Evolutionary conservation across 37 sponge, comb jelly and placozoan genomes (phyloP).

Genomic region (Lycopodina hypogea): DNA sequence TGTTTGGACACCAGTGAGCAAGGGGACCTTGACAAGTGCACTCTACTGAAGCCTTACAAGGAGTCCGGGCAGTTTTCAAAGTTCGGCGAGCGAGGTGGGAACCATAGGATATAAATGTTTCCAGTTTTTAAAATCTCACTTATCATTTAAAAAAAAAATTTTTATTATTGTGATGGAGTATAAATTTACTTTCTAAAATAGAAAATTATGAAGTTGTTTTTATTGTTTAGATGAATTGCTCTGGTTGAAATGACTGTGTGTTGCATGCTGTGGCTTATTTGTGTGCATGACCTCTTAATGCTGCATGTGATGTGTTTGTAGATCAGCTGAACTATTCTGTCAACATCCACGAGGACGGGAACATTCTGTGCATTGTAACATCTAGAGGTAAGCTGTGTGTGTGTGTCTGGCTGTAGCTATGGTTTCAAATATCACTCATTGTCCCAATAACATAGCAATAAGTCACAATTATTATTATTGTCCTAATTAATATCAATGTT

Average conservation of each 20-base stretch:
- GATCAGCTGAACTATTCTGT: conserved; percentile 78
- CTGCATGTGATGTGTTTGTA: conserved; percentile 6
- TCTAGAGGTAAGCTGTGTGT: conserved; percentile 53
- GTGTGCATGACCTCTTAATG: too few species aligned
- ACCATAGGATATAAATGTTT: not conserved
- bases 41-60: conserved; percentile 59
- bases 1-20: conserved; percentile 79
- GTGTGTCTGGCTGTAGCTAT: not conserved
- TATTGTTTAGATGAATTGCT: too few species aligned
- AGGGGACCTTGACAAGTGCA: conserved; percentile 65
- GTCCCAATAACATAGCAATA: too few species aligned
- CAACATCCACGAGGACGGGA: conserved; percentile 82
- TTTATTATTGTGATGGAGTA: too few species aligned
- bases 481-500: too few species aligned
- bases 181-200: too few species aligned
- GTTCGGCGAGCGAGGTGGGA: conserved; percentile 31
- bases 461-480: too few species aligned
- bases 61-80: conserved; percentile 69
- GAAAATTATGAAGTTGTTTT: too few species aligned
- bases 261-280: too few species aligned
- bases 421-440: not conserved
- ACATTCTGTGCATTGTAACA: conserved; percentile 76
- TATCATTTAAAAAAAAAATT: too few species aligned
- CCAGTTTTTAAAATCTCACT: too few species aligned
- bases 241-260: too few species aligned